phyloP scores from a whole-genome alignment of 2,113 vertebrate species.

The Mellivora capensis region DNA sequence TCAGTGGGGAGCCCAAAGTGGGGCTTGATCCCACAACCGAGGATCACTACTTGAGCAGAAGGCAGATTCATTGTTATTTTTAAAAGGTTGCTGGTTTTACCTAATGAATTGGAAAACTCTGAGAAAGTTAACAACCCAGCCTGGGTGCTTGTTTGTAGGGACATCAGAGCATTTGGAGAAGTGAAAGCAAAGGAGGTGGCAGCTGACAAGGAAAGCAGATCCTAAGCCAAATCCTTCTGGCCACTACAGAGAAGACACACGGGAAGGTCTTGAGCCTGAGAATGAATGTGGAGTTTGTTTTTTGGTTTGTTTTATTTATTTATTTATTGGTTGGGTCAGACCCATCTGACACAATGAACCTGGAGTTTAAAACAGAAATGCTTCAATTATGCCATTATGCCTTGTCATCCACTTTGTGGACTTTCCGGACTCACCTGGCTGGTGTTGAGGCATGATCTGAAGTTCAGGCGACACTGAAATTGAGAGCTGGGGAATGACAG shows the following conservation, averaged over 20 bases:
- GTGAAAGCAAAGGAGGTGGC: background rate
- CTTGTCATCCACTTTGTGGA: background rate
- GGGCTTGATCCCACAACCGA: background rate
- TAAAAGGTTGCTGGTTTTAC: background rate
- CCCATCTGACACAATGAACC: too few relatives aligned
- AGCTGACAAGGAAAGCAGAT: background rate
- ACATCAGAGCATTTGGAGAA: background rate
- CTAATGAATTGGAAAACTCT: background rate
- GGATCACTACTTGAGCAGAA: background rate
- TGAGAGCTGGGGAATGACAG: slow-evolving; percentile 46
- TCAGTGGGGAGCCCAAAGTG: background rate
- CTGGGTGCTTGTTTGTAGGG: background rate
- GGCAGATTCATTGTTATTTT: background rate
- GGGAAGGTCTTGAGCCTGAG: background rate
- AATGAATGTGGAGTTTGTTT: background rate
- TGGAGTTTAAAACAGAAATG: background rate
- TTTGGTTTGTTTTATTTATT: too few relatives aligned
- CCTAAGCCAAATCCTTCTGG: background rate
- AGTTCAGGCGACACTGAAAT: background rate
- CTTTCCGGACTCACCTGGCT: background rate
- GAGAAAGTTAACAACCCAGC: background rate
- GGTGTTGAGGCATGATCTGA: background rate
- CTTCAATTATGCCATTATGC: background rate
- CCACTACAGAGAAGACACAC: background rate
- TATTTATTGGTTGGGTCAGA: too few relatives aligned